Evolutionary conservation across 1,140 invertebrate species (phyloP).

Genomic region (Calephelis nemesis): DNA sequence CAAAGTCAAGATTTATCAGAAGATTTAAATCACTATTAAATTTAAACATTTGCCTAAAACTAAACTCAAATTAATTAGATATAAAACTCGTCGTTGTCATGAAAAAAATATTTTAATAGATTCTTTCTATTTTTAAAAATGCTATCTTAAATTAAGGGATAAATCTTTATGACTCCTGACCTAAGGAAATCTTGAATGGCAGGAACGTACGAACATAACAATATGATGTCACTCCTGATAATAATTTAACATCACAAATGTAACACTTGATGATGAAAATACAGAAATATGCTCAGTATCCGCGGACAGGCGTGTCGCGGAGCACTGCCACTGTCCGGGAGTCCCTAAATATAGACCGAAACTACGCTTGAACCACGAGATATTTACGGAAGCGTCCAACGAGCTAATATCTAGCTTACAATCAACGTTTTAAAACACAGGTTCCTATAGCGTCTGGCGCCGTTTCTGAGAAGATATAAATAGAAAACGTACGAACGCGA

Average conservation of each 20-base stretch:
- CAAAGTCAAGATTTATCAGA: background rate
- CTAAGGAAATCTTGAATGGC: background rate
- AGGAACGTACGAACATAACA: background rate
- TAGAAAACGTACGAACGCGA: conserved; percentile 64
- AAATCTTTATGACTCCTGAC: background rate
- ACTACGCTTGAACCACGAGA: conserved; percentile 33
- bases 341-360: conserved; percentile 57
- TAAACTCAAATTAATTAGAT: too few species aligned
- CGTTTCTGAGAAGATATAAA: conserved; percentile 53
- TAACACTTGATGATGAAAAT: background rate
- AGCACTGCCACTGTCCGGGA: conserved; percentile 49
- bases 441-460: conserved; percentile 38
- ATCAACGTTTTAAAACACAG: conserved; percentile 31
- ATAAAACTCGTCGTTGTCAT: background rate
- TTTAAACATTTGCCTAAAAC: too few species aligned
- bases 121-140: background rate
- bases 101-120: background rate
- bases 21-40: too few species aligned
- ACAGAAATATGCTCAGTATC: background rate
- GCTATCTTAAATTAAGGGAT: background rate
- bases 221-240: conserved; percentile 3
- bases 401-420: conserved; percentile 33
- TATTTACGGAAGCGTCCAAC: conserved; percentile 54
- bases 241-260: conserved; percentile 2
- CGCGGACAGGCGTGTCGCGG: background rate